These are phyloP conservation scores for Eueremaeus valkanovi DNA, from an alignment of 2,888 invertebrate species.

Conservation along the genomic window DNA sequence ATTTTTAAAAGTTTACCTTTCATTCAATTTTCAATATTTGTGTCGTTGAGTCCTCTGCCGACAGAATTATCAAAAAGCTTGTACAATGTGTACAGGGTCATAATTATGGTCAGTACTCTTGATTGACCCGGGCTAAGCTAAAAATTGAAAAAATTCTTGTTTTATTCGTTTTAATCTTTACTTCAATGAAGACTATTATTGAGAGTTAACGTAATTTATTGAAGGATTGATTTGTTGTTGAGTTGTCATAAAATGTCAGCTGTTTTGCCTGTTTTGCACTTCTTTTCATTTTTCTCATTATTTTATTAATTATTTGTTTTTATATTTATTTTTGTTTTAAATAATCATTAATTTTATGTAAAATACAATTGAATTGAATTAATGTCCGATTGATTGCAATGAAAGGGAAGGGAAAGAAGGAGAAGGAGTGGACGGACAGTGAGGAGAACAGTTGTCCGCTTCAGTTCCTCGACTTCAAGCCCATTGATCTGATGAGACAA, in stretches of 20 bases:
- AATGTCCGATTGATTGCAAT: conserved; percentile 26
- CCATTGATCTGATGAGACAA: conserved; percentile 52
- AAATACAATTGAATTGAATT: background rate
- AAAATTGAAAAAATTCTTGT: no score
- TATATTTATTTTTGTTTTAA: background rate
- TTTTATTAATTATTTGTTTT: background rate
- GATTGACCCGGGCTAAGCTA: no score
- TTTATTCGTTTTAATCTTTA: no score
- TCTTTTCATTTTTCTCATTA: background rate
- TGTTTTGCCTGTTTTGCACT: background rate
- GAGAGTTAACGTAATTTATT: conserved; percentile 15
- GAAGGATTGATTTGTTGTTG: background rate
- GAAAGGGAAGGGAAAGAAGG: conserved; percentile 47
- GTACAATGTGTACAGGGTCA: no score
- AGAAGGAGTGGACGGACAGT: conserved; percentile 49
- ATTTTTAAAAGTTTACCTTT: no score
- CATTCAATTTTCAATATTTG: no score
- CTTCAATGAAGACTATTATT: no score
- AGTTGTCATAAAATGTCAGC: conserved; percentile 29
- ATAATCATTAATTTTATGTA: background rate
- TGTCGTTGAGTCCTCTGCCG: no score
- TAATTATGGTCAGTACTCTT: no score
- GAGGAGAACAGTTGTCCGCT: conserved; percentile 51
- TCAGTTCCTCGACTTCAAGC: conserved; percentile 52
- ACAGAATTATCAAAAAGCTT: no score